phyloP scores from a whole-genome alignment of 2,113 vertebrate genomes.

The Tricholaema leucomelas region DNA sequence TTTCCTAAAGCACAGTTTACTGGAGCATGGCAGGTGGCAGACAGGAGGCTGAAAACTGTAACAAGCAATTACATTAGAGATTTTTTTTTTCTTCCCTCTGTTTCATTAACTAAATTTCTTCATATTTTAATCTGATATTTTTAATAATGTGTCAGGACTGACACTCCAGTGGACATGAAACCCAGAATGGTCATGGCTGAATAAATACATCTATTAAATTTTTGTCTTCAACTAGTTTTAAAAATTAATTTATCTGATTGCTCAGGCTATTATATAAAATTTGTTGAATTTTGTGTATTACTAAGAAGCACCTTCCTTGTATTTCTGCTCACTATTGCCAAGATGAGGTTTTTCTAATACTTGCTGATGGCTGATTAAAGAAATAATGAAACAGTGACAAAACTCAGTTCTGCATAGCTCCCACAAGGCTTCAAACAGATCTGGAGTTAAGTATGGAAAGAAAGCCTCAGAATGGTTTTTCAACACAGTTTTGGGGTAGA shows the following conservation, averaged over 20 bases:
- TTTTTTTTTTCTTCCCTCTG: constrained; percentile 43
- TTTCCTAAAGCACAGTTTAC: constrained; percentile 74
- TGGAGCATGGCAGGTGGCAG: constrained; percentile 70
- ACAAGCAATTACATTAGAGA: constrained; percentile 72
- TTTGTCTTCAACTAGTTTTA: constrained; percentile 65
- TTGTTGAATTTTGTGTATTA: constrained; percentile 55
- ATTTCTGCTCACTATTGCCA: constrained; percentile 22
- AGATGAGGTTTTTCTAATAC: constrained; percentile 37
- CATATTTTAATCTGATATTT: constrained; percentile 73
- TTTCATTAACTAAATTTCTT: constrained; percentile 74
- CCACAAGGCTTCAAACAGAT: not conserved
- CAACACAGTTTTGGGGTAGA: not conserved
- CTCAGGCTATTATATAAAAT: constrained; percentile 66
- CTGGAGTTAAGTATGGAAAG: not conserved
- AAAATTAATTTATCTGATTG: constrained; percentile 74
- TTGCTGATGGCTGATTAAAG: constrained; percentile 45
- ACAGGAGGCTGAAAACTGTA: constrained; percentile 66
- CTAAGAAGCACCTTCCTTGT: constrained; percentile 52
- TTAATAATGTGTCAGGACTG: constrained; percentile 69
- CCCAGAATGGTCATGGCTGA: constrained; percentile 64
- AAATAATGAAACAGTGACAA: constrained; percentile 37
- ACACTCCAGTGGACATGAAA: constrained; percentile 60
- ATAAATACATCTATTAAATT: constrained; percentile 74
- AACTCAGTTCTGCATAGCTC: constrained; percentile 11
- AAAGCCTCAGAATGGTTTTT: not conserved